A percentile compares a stretch with the other conserved stretches of the same genome.
These are phyloP conservation scores for Morus bassanus DNA, from an alignment of 2,797 vertebrate species.

Conservation along the genomic window DNA sequence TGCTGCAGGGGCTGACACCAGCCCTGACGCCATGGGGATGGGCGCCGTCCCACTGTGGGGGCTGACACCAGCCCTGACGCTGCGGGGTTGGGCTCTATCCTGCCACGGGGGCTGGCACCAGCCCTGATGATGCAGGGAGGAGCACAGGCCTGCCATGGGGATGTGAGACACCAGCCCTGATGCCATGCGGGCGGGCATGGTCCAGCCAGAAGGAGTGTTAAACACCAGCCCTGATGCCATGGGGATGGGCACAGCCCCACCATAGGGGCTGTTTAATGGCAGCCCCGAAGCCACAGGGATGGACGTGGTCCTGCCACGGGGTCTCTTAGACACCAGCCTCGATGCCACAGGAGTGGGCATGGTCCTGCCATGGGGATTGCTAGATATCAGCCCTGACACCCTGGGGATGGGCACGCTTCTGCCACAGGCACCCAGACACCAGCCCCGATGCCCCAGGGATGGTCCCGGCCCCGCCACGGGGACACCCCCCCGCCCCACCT, in stretches of 20 bases:
- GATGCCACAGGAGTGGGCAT: background rate
- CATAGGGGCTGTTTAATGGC: background rate
- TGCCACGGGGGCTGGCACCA: too few species aligned
- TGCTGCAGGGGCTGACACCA: fast-evolving
- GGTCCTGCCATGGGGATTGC: too few species aligned
- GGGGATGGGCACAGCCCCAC: background rate
- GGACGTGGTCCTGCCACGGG: background rate
- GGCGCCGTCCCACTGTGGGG: fast-evolving
- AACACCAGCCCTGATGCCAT: background rate
- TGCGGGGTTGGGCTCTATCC: too few species aligned
- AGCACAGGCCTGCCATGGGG: background rate
- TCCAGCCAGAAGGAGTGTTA: too few species aligned
- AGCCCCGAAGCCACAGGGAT: fast-evolving
- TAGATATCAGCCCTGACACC: background rate
- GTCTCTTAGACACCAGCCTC: background rate
- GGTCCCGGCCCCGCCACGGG: fast-evolving
- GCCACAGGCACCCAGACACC: background rate
- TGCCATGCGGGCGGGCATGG: background rate
- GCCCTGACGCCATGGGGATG: background rate
- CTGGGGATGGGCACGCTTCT: background rate
- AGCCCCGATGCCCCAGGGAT: fast-evolving
- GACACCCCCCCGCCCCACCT: conserved; percentile 72
- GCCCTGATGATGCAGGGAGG: too few species aligned
- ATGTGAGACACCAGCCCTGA: background rate
- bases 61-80: background rate